Evolutionary conservation across 2,113 vertebrate species (phyloP).

Genomic region (Halichoerus grypus): DNA sequence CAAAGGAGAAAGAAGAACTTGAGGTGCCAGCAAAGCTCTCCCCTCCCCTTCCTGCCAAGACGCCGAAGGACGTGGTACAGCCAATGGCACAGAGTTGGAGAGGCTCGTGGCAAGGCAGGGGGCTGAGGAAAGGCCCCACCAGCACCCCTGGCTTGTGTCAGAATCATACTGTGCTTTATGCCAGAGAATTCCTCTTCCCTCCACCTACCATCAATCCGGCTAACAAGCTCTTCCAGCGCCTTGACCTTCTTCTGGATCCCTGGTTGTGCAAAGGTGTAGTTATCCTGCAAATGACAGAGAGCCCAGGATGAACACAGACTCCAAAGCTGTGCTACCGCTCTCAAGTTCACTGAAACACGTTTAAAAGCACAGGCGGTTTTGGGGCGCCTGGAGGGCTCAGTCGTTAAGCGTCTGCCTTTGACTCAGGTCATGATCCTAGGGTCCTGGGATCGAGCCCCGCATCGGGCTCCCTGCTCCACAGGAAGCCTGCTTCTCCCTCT

Average conservation of each 20-base stretch:
- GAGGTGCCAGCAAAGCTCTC: background rate
- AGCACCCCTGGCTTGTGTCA: background rate
- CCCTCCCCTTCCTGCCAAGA: background rate
- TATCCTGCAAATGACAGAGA: conserved; percentile 89
- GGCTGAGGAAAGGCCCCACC: background rate
- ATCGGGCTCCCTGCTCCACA: too few relatives aligned
- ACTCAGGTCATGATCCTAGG: too few relatives aligned
- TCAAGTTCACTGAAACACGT: background rate
- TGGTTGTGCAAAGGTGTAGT: conserved; percentile 99
- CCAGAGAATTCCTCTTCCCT: background rate
- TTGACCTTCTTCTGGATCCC: conserved; percentile 99
- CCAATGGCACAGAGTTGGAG: background rate
- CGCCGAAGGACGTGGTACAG: background rate
- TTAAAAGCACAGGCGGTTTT: background rate
- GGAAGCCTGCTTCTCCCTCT: too few relatives aligned
- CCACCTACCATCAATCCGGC: conserved; percentile 96
- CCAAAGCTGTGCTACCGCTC: background rate
- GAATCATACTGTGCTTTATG: background rate
- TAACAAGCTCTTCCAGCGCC: conserved; percentile 97
- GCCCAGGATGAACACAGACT: background rate
- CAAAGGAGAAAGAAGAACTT: background rate
- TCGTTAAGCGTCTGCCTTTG: too few relatives aligned
- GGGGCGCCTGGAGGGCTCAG: too few relatives aligned
- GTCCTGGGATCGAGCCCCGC: too few relatives aligned
- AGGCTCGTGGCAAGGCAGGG: background rate